phyloP scores from a whole-genome alignment of 2,797 vertebrate genomes.

The Platalea minor region DNA sequence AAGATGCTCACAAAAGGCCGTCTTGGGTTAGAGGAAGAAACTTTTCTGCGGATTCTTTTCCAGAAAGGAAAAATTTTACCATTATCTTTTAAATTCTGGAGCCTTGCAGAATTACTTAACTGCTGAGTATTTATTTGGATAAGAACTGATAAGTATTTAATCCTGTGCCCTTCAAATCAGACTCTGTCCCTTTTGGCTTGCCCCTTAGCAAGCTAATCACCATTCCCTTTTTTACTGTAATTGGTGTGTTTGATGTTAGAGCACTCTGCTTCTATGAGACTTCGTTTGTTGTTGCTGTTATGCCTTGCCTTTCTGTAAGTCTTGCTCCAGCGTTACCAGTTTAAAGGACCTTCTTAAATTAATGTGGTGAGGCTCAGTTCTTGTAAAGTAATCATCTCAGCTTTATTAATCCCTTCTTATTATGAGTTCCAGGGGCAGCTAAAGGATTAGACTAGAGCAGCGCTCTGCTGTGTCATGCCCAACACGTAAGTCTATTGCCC shows the following conservation, averaged over 20 bases:
- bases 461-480: neutral
- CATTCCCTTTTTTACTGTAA: neutral
- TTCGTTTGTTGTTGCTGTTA: neutral
- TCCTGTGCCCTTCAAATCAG: neutral
- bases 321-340: neutral
- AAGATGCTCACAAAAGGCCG: neutral
- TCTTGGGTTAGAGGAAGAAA: neutral
- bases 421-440: neutral
- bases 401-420: neutral
- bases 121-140: neutral
- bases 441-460: neutral
- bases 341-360: neutral
- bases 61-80: neutral
- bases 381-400: neutral
- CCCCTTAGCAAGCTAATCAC: neutral
- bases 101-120: neutral
- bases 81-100: neutral
- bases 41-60: neutral
- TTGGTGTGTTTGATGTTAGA: constrained; percentile 8
- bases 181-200: neutral
- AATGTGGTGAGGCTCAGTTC: neutral
- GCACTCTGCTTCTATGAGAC: neutral
- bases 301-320: neutral
- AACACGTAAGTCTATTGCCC: neutral
- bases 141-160: neutral